Base-by-base conservation (phyloP, 2,797 vertebrate genomes). In the Octomys mimax region DNA sequence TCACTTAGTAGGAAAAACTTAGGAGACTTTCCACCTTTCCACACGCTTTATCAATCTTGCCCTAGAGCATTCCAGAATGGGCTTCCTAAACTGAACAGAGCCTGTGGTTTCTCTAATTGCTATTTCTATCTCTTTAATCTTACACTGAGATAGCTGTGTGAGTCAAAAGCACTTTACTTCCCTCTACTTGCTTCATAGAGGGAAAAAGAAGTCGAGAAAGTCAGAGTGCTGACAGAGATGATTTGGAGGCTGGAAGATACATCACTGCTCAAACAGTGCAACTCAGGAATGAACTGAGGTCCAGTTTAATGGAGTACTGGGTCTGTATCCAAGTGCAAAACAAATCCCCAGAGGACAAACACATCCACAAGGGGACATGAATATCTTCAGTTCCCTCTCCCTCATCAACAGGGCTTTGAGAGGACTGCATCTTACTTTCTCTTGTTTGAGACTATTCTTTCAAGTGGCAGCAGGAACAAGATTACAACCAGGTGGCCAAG, bases 81-180 rank as follows among this genome's bases (percentile, higher is more conserved):
- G 64, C 59, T 87, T 96, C 77, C 70, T 83, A 87, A 95, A 95
- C 81, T 28, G 62, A 82, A 62, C 7, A 0, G 52, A 24, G 68
- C 68, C 71, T 71, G 49, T 79, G 89, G 78, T 68, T 96, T 90
- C 85, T 95, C 91, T 88, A 80, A 93, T 59, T 79, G 73, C 46
- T 82, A 68, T 19, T 68, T 86, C 75, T 80, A 70, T 85, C n/a
- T 94, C 87, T 95, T 94, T 93, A 90, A 93, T 96, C 68, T 92
- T 73, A 61, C 11, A 61, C 82, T 42, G 86, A 0, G 39, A 89
- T 66, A 86, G 62, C 75, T 82, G 8, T 70, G 12, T 82, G 91
- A 90, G 73, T 96, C 88, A 96, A 96, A 95, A 49, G 86, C 49
- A 59, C 70, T 84, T 95, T 95, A 92, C 89, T 96, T 92, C 46